Percentiles rank a stretch among this genome's conserved stretches.
phyloP scores from a whole-genome alignment of 2,113 vertebrate species.

The Orycteropus afer region DNA sequence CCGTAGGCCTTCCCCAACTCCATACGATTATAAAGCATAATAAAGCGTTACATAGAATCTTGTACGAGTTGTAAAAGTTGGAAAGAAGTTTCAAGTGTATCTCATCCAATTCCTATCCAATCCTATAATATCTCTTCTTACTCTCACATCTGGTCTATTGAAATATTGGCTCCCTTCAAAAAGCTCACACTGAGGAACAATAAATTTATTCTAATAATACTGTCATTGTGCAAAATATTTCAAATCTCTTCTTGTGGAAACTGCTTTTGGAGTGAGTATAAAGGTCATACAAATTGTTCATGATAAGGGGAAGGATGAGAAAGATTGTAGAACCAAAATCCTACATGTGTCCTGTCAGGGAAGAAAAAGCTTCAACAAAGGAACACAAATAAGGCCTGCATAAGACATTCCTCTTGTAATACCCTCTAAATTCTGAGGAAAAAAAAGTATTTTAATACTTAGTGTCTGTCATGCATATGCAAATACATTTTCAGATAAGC shows the following conservation, averaged over 20 bases:
- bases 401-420: background rate
- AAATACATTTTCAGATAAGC: background rate
- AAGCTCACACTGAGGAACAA: background rate
- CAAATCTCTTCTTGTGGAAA: background rate
- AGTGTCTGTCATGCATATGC: background rate
- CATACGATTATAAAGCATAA: background rate
- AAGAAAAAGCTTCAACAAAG: background rate
- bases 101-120: background rate
- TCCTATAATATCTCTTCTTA: background rate
- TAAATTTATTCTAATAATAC: background rate
- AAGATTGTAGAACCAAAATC: background rate
- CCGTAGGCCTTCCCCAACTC: background rate
- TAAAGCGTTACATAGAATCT: background rate
- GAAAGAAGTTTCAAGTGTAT: background rate
- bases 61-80: background rate
- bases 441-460: slow-evolving; percentile 34
- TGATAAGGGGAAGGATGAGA: background rate
- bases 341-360: background rate
- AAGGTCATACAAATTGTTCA: background rate
- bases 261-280: background rate
- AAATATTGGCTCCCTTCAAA: background rate
- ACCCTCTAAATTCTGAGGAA: background rate
- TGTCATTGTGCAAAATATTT: background rate
- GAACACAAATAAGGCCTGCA: background rate
- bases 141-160: background rate